Evolutionary conservation across 1,140 invertebrate genomes (phyloP).

Genomic region (Neodiprion pinetum): DNA sequence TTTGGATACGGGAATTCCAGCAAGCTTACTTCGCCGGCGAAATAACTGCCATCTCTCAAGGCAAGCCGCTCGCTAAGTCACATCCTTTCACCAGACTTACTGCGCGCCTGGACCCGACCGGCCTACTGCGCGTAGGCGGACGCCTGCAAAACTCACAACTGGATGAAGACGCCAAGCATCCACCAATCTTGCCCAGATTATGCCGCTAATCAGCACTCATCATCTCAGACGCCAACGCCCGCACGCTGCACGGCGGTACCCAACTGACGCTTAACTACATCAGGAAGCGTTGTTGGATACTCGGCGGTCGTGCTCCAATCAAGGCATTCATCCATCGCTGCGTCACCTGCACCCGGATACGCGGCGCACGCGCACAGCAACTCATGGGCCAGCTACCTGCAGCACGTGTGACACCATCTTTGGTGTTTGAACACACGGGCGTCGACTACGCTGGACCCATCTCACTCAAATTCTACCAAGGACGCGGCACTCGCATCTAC

Average conservation of each 20-base stretch:
- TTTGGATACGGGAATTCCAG: slow-evolving; percentile 12
- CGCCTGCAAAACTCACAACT: not conserved
- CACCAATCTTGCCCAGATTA: not conserved
- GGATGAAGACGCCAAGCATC: not conserved
- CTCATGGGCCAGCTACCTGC: slow-evolving; percentile 18
- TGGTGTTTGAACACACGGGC: slow-evolving; percentile 21
- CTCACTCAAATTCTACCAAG: not conserved
- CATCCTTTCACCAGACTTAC: not conserved
- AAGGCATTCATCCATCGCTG: not conserved
- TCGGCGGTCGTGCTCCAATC: not conserved
- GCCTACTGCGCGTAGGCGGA: slow-evolving; percentile 3
- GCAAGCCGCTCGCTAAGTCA: not conserved
- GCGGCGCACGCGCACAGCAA: not conserved
- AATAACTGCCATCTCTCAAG: not conserved
- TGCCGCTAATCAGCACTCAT: not conserved
- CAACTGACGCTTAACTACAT: not conserved
- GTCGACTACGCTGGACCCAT: slow-evolving; percentile 33
- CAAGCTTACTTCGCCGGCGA: not conserved
- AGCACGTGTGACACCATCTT: slow-evolving; percentile 18
- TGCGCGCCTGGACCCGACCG: slow-evolving; percentile 5
- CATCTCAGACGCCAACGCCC: not conserved
- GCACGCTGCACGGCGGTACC: not conserved
- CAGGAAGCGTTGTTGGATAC: not conserved
- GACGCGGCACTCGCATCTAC: slow-evolving; percentile 9
- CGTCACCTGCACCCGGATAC: not conserved